Evolutionary conservation across 2,113 vertebrate genomes (phyloP).

Genomic region (Sylvietta virens): DNA sequence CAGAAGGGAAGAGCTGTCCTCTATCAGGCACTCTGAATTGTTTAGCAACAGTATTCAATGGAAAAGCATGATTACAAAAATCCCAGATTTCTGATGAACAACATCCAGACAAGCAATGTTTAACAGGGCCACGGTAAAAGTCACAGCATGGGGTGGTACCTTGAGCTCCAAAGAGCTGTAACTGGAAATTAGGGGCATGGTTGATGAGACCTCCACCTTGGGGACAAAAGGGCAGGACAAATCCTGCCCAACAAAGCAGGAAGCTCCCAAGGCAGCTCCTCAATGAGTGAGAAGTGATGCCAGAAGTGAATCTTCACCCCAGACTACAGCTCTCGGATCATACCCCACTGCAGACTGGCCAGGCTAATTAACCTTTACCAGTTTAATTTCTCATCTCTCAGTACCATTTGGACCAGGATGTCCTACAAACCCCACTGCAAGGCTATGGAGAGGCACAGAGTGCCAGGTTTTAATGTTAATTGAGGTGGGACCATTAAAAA

Average conservation of each 20-base stretch:
- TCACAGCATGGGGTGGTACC: not conserved
- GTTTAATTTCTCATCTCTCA: not conserved
- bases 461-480: not conserved
- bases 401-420: not conserved
- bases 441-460: not conserved
- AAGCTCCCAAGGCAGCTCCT: not conserved
- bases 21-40: constrained; percentile 44
- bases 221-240: not conserved
- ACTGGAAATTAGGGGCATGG: not conserved
- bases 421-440: not conserved
- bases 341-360: not conserved
- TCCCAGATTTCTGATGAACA: not conserved
- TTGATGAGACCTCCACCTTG: not conserved
- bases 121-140: not conserved
- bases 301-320: not conserved
- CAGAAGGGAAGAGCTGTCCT: constrained; percentile 24
- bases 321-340: not conserved
- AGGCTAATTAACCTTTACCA: not conserved
- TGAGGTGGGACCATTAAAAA: not conserved
- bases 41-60: not conserved
- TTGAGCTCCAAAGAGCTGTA: not conserved
- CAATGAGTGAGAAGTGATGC: fast-evolving
- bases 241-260: not conserved
- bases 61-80: constrained; percentile 31
- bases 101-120: not conserved